Conservation (phyloP, 1,140 invertebrate species). For the Bombus haemorrhoidalis region DNA sequence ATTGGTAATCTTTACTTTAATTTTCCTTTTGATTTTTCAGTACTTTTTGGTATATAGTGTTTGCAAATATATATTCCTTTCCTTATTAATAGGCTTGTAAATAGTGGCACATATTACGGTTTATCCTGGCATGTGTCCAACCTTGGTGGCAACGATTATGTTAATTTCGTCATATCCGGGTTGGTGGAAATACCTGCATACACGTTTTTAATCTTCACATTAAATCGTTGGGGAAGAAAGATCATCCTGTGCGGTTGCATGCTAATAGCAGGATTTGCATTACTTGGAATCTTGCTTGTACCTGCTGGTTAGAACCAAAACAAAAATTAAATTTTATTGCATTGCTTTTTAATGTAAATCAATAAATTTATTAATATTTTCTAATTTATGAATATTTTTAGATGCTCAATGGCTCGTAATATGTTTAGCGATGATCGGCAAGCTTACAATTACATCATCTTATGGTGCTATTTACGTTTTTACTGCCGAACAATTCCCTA, state of each 20-base stretch:
- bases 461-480: conserved; percentile 92
- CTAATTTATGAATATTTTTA: conserved; percentile 72
- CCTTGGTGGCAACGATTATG: conserved; percentile 88
- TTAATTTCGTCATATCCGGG: conserved; percentile 90
- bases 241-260: conserved; percentile 87
- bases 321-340: background rate
- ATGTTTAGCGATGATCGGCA: conserved; percentile 90
- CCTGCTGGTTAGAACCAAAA: conserved; percentile 82
- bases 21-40: background rate
- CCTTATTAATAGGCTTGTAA: conserved; percentile 86
- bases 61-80: background rate
- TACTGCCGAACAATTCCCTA: conserved; percentile 93
- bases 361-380: background rate
- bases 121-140: conserved; percentile 90
- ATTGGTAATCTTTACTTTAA: conserved; percentile 84
- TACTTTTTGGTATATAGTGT: background rate
- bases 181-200: conserved; percentile 91
- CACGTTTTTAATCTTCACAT: conserved; percentile 86
- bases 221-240: conserved; percentile 89
- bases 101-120: conserved; percentile 91
- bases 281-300: conserved; percentile 85
- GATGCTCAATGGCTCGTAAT: conserved; percentile 85
- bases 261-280: conserved; percentile 86
- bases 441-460: conserved; percentile 91
- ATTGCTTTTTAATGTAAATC: background rate